Conservation (phyloP, 2,113 vertebrate species). For the Stictonetta naevosa region DNA sequence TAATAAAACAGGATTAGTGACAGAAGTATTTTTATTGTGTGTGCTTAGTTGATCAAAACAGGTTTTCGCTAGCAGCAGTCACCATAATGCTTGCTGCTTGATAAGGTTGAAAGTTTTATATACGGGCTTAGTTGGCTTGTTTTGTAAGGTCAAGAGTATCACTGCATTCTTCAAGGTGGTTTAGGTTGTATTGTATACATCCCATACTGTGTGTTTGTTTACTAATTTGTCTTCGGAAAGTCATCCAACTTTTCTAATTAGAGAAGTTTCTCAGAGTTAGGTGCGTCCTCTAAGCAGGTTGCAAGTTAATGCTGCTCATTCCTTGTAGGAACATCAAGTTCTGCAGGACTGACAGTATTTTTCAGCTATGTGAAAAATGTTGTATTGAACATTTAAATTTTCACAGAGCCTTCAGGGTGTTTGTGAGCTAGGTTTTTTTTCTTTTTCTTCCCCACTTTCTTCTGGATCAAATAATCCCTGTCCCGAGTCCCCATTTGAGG, state of each 20-base stretch:
- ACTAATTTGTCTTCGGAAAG: not conserved
- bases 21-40: not conserved
- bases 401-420: not conserved
- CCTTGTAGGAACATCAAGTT: not conserved
- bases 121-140: not conserved
- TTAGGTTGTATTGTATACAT: not conserved
- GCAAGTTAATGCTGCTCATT: not conserved
- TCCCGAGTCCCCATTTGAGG: not conserved
- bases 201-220: not conserved
- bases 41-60: not conserved
- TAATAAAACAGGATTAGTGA: conserved; percentile 19
- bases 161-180: not conserved
- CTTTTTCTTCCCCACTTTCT: not conserved
- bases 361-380: not conserved
- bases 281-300: not conserved
- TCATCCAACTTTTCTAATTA: not conserved
- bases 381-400: not conserved
- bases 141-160: not conserved
- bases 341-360: not conserved
- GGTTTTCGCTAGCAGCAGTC: not conserved
- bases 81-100: not conserved
- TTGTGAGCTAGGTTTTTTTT: not conserved
- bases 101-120: not conserved
- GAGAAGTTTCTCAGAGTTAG: not conserved
- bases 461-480: not conserved